Evolutionary conservation across 2,113 vertebrate genomes (phyloP).

Genomic region (Callipepla squamata): DNA sequence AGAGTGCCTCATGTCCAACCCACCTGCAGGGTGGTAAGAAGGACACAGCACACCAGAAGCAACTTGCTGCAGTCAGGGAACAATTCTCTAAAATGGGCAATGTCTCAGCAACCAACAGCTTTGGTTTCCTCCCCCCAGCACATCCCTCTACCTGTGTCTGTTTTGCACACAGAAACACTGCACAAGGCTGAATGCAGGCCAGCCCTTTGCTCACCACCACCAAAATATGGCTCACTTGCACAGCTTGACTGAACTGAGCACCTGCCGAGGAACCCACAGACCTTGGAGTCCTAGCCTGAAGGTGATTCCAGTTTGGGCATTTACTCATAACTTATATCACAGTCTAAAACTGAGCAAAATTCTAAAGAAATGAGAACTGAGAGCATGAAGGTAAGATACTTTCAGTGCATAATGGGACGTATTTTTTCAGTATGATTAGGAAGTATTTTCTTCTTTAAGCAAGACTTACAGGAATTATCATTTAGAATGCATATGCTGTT

Average conservation of each 20-base stretch:
- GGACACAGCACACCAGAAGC: rapidly evolving
- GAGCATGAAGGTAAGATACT: neutral
- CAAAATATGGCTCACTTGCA: neutral
- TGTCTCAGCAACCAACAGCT: neutral
- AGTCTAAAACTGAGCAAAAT: neutral
- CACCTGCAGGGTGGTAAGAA: neutral
- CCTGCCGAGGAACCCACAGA: neutral
- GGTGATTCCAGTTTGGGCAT: neutral
- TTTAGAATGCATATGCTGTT: neutral
- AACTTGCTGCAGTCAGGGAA: neutral
- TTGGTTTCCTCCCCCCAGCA: neutral
- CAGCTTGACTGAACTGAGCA: neutral
- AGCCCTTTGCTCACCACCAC: neutral
- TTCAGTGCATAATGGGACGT: neutral
- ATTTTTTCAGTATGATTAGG: neutral
- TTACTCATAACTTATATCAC: neutral
- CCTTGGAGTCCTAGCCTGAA: neutral
- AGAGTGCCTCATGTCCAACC: neutral
- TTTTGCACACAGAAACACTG: neutral
- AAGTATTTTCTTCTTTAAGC: neutral
- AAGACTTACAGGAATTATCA: neutral
- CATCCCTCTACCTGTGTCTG: neutral
- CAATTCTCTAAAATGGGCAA: neutral
- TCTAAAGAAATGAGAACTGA: neutral
- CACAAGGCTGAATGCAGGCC: neutral